Conservation (phyloP, 2,113 vertebrate species). For the Rousettus leschenaultii region DNA sequence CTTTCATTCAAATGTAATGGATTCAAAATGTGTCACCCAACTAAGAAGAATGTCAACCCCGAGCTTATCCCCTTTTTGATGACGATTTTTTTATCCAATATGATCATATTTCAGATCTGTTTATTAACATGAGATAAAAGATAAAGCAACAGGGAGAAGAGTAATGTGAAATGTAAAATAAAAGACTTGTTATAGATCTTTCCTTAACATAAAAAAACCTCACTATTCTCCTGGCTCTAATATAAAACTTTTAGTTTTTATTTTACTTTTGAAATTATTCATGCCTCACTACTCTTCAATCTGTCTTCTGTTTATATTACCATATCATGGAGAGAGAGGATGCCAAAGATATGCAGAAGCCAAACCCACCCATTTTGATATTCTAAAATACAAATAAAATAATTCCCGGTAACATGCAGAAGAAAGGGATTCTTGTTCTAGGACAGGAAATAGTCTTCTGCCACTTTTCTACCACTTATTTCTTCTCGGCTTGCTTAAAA, state of each 20-base stretch:
- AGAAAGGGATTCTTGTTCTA: background rate
- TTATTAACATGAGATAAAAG: background rate
- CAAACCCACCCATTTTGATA: slow-evolving; percentile 8
- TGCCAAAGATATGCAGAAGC: slow-evolving; percentile 2
- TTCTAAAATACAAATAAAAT: slow-evolving; percentile 23
- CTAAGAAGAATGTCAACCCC: background rate
- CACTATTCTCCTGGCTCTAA: background rate
- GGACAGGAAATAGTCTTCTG: background rate
- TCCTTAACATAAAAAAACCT: background rate
- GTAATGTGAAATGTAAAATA: background rate
- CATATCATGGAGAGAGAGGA: background rate
- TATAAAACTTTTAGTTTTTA: background rate
- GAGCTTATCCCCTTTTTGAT: background rate
- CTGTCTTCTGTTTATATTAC: slow-evolving; percentile 52
- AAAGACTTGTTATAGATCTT: background rate
- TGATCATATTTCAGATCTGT: background rate
- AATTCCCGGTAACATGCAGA: background rate
- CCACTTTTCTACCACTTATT: background rate
- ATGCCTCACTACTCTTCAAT: slow-evolving; percentile 34
- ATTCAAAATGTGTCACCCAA: background rate
- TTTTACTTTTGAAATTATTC: slow-evolving; percentile 54
- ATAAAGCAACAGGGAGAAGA: background rate
- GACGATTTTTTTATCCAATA: background rate
- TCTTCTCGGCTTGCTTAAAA: background rate
- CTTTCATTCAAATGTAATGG: background rate